Conservation (phyloP, 2,888 invertebrate genomes). For the Amphipyra berbera region DNA sequence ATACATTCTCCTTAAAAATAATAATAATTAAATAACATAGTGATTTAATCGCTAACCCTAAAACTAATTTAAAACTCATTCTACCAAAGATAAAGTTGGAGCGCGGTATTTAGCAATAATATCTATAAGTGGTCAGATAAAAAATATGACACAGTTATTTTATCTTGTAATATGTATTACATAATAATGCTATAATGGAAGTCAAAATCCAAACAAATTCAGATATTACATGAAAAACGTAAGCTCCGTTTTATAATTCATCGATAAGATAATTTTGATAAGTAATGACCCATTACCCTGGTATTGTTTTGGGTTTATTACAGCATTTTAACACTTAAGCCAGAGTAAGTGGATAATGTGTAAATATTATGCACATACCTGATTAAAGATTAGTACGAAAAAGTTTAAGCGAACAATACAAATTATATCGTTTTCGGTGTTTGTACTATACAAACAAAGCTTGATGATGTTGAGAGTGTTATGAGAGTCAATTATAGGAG, state of each 20-base stretch:
- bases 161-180: background rate
- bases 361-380: background rate
- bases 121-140: too few species aligned
- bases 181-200: conserved; percentile 10
- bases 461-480: too few species aligned
- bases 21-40: too few species aligned
- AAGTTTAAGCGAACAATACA: too few species aligned
- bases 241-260: conserved; percentile 6
- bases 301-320: conserved; percentile 21
- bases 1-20: too few species aligned
- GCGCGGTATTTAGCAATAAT: too few species aligned
- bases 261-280: conserved; percentile 34
- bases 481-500: too few species aligned
- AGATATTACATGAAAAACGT: conserved; percentile 9
- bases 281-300: background rate
- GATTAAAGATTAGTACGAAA: conserved; percentile 4
- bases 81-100: too few species aligned
- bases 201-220: conserved; percentile 9
- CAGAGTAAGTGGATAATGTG: background rate
- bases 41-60: too few species aligned
- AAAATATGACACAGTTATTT: background rate
- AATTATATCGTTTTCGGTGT: too few species aligned
- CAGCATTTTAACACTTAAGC: conserved; percentile 8
- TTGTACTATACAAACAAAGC: too few species aligned
- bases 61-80: too few species aligned